Conservation (phyloP, 2,797 vertebrate species). For the Arvicola amphibius region DNA sequence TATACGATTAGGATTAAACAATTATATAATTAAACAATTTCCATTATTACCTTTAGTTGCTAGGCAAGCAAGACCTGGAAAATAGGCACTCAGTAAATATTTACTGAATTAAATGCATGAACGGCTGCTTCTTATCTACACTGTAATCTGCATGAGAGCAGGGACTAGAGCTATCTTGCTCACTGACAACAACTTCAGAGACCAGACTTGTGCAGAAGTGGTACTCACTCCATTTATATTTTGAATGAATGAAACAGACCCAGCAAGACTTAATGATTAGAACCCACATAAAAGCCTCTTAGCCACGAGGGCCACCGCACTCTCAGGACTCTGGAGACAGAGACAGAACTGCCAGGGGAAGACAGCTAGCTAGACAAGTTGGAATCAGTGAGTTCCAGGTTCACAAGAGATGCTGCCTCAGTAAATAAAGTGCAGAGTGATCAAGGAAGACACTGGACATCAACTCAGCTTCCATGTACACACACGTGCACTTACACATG, state of each 20-base stretch:
- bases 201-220: neutral
- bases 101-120: conserved; percentile 27
- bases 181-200: neutral
- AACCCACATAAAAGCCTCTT: neutral
- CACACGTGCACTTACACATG: neutral
- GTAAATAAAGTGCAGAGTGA: neutral
- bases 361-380: neutral
- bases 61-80: conserved; percentile 1
- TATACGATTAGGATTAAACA: conserved; percentile 21
- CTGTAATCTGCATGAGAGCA: neutral
- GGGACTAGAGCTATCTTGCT: neutral
- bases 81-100: conserved; percentile 13
- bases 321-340: neutral
- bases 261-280: neutral
- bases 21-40: conserved; percentile 19
- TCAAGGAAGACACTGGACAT: neutral
- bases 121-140: neutral
- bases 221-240: neutral
- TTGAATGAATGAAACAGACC: conserved; percentile 46
- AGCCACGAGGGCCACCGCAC: neutral
- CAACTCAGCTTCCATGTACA: neutral
- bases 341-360: neutral
- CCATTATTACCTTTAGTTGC: conserved; percentile 26
- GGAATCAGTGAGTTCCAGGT: neutral
- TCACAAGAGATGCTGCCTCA: neutral